Conservation (phyloP, 2,113 vertebrate species). For the Cyanistes caeruleus region DNA sequence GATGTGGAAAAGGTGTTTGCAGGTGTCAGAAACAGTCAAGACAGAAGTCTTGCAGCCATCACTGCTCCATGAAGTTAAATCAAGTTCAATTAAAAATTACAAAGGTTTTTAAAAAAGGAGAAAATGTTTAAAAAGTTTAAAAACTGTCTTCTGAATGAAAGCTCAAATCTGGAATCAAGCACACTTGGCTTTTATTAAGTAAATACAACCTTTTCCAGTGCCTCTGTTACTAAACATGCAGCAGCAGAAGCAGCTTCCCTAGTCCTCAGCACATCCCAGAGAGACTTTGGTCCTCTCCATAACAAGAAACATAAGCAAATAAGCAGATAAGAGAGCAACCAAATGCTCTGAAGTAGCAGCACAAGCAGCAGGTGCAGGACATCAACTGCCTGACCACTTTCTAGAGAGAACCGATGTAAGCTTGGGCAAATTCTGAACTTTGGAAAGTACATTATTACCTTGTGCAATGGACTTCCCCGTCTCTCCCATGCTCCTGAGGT, state of each 20-base stretch:
- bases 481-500: not conserved
- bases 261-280: not conserved
- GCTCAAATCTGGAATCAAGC: not conserved
- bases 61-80: not conserved
- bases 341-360: not conserved
- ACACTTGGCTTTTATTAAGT: not conserved
- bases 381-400: not conserved
- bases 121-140: too few species aligned
- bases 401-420: fast-evolving
- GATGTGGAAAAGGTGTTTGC: not conserved
- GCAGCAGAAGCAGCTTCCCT: not conserved
- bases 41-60: not conserved
- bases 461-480: not conserved
- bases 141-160: not conserved
- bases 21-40: not conserved
- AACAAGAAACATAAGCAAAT: not conserved
- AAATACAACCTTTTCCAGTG: not conserved
- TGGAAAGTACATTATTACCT: not conserved
- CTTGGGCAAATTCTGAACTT: not conserved
- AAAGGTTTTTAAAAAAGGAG: not conserved
- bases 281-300: fast-evolving
- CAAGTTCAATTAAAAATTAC: not conserved
- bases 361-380: not conserved
- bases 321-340: not conserved
- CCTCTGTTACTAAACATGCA: not conserved